Evolutionary conservation across 1,140 invertebrate genomes (phyloP), one percentile per base, ranked within the genome.

Genomic region (Dendroctonus valens): DNA sequence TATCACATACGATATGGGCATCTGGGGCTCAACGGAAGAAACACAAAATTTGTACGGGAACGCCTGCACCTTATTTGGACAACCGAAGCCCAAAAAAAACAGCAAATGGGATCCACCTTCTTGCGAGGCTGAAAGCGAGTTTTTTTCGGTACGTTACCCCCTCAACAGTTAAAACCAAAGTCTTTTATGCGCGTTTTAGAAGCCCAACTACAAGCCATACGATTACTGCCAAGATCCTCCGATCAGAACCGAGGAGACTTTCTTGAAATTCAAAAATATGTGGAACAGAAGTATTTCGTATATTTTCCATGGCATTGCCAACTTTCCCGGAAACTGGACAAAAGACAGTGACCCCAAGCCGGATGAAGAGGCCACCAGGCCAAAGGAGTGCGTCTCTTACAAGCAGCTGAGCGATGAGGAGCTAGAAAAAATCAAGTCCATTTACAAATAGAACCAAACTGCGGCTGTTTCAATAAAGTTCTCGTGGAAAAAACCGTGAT

Each of bases 81-180:
- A 26, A 8, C 68, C 67, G 7, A 14, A n/a, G 26, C 60, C 58
- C 6, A 58, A 51, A 12, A 72, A 65, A 57, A 70, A 63, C 42
- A 54, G 57, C 11, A 69, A 68, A 48, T 72, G 68, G 70, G 68
- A 71, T 48, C 57, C 72, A 1, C 65, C 70, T n/a, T 70, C 70
- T 5, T 73, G 72, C 2, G 84, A 85, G 39, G 78, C 83, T 65
- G 77, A 78, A 12, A 79, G 74, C 51, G 69, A 68, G 9, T 62
- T 73, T 50, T 69, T 73, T 41, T 50, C 38, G 9, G 70, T 69
- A 60, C 0, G 14, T 59, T 59, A 15, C 9, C 9, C 2, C 40
- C 37, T 3, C 41, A 14, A 38, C 42, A 41, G 5, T 12, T 41
- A 1, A 5, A 41, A 44, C 26, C 26, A 2, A n/a, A 38, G 7